Evolutionary conservation across 2,888 invertebrate species (phyloP), one percentile per base, ranked within the genome.

Genomic region (Azorinus chamasolen): DNA sequence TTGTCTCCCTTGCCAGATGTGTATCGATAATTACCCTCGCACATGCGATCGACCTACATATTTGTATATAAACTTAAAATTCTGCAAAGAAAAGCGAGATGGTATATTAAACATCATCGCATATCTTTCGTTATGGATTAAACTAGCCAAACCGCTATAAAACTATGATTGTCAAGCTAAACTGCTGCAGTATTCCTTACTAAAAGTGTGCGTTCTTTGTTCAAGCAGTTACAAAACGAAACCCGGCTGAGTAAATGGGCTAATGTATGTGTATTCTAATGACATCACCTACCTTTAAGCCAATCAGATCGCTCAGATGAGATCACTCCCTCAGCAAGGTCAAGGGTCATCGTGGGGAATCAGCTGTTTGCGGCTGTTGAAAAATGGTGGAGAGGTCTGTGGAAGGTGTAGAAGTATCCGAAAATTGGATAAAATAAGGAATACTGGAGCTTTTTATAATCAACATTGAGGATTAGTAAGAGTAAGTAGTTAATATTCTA

Each of bases 291-390:
- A 62, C 45, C 64, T 70, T 76, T 73, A 32, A 58, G 37, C 80
- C 80, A 80, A 80, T 80, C 69, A 70, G 46, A 72, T 46, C 8
- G 65, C 62, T 37, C 16, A 58, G 62, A 39, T 51, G 16, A 48
- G 20, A 59, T 76, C 80, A 80, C 80, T 80, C 80, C 79, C 73
- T 80, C 80, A 20, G 46, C 39, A 69, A 76, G 62, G 69, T 50
- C 64, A 70, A 80, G 75, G 75, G 76, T 76, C 76, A 76, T 37
- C 62, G 69, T 63, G 45, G 59, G 61, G 59, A 71, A 80, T 80
- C 80, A 80, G 80, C 80, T 80, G 80, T 80, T 80, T 80, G 80
- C 69, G 80, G 80, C 80, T 57, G 59, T 54, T 32, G 16, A 32
- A 55, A 51, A 66, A 68, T 72, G 71, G 64, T 77, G 58, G 71